Evolutionary conservation across 1,140 invertebrate genomes (phyloP).

Genomic region (Chironomus tepperi): DNA sequence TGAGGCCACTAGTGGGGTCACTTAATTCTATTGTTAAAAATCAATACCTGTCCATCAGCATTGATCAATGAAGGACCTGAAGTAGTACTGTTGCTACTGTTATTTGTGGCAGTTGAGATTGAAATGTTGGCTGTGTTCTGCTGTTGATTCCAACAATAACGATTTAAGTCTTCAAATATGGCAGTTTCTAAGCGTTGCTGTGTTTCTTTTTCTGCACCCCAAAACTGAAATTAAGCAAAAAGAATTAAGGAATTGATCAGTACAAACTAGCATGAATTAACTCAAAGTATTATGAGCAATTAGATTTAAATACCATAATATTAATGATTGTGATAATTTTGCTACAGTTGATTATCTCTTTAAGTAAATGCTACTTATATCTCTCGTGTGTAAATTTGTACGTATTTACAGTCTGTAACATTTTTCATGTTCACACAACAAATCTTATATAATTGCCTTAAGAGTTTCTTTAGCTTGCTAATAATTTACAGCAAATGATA

Average conservation of each 20-base stretch:
- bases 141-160: constrained; percentile 65
- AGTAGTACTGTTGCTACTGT: constrained; percentile 43
- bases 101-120: constrained; percentile 41
- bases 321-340: neutral
- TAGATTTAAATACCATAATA: neutral
- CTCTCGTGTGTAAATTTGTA: neutral
- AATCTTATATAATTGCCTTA: too few species aligned
- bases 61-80: constrained; percentile 30
- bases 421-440: too few species aligned
- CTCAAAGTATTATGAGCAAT: neutral
- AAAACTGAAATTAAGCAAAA: constrained; percentile 50
- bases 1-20: constrained; percentile 40
- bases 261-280: too few species aligned
- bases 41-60: constrained; percentile 27
- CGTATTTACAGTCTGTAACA: too few species aligned
- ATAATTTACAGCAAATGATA: too few species aligned
- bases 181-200: constrained; percentile 54
- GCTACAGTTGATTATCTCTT: neutral
- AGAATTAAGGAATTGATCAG: neutral
- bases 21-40: constrained; percentile 11
- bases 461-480: too few species aligned
- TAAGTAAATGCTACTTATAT: neutral
- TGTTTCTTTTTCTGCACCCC: constrained; percentile 60
- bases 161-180: constrained; percentile 69
- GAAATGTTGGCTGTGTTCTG: constrained; percentile 44